These are phyloP conservation scores for Datnioides undecimradiatus DNA, from an alignment of 2,113 vertebrate species.

Conservation along the genomic window DNA sequence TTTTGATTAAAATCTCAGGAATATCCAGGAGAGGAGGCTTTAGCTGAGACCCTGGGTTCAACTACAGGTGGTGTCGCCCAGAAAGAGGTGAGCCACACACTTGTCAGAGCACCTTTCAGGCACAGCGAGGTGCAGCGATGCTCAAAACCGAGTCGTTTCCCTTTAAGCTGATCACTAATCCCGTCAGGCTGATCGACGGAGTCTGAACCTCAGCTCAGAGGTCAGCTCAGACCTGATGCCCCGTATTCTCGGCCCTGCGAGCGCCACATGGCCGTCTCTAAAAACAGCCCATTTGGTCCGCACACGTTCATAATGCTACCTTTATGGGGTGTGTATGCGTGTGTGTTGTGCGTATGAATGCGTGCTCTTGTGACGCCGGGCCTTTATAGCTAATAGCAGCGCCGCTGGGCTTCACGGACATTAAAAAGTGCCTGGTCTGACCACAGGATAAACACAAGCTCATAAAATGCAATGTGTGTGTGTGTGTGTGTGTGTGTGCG, in stretches of 20 bases:
- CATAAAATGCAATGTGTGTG: constrained; percentile 68
- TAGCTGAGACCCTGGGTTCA: too few relatives aligned
- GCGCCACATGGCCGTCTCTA: constrained; percentile 43
- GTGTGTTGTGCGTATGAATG: constrained; percentile 72
- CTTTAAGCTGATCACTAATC: background rate
- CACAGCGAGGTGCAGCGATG: background rate
- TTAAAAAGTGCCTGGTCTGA: constrained; percentile 74
- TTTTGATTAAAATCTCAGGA: too few relatives aligned
- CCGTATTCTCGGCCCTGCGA: constrained; percentile 17
- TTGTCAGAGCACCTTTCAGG: background rate
- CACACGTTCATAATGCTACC: constrained; percentile 72
- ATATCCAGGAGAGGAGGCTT: too few relatives aligned
- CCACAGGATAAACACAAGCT: constrained; percentile 77
- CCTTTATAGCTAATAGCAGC: constrained; percentile 80
- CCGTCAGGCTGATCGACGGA: background rate
- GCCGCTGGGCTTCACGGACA: constrained; percentile 70
- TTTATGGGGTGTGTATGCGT: constrained; percentile 63
- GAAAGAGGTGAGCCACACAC: background rate
- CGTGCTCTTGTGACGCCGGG: constrained; percentile 70
- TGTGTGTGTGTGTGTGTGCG: constrained; percentile 55
- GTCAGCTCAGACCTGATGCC: constrained; percentile 23
- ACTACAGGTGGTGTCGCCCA: background rate
- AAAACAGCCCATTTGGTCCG: constrained; percentile 63
- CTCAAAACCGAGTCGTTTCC: background rate
- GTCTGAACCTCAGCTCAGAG: constrained; percentile 9